Evolutionary conservation across 2,113 vertebrate species (phyloP).

Genomic region (Phrynocephalus versicolor): DNA sequence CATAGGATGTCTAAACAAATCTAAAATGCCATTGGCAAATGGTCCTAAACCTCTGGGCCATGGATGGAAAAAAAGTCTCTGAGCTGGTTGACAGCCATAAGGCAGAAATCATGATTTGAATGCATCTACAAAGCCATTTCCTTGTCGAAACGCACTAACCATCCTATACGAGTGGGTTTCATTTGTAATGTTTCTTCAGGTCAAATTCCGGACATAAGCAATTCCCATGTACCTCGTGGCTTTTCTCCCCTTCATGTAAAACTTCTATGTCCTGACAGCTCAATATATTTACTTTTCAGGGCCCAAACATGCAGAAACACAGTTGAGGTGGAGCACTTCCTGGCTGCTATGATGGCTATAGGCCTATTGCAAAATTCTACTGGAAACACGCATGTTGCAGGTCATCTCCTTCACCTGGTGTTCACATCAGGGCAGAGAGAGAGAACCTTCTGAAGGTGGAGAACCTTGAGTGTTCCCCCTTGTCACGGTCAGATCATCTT

Average conservation of each 20-base stretch:
- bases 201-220: neutral
- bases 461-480: too few species aligned
- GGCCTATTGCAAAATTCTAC: too few species aligned
- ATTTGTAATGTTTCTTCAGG: neutral
- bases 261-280: too few species aligned
- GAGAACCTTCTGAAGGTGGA: too few species aligned
- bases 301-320: neutral
- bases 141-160: neutral
- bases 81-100: neutral
- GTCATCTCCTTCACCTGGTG: too few species aligned
- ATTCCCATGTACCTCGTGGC: neutral
- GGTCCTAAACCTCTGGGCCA: neutral
- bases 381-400: too few species aligned
- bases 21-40: neutral
- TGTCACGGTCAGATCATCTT: too few species aligned
- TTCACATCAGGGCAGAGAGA: too few species aligned
- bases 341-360: too few species aligned
- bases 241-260: neutral
- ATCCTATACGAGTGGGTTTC: neutral
- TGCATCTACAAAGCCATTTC: neutral
- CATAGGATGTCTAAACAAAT: constrained; percentile 15
- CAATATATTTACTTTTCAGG: neutral
- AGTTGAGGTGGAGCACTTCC: too few species aligned
- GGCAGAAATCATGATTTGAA: neutral
- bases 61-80: neutral